These are phyloP conservation scores for Notothenia coriiceps DNA, from an alignment of 2,113 vertebrate genomes.

Conservation along the genomic window DNA sequence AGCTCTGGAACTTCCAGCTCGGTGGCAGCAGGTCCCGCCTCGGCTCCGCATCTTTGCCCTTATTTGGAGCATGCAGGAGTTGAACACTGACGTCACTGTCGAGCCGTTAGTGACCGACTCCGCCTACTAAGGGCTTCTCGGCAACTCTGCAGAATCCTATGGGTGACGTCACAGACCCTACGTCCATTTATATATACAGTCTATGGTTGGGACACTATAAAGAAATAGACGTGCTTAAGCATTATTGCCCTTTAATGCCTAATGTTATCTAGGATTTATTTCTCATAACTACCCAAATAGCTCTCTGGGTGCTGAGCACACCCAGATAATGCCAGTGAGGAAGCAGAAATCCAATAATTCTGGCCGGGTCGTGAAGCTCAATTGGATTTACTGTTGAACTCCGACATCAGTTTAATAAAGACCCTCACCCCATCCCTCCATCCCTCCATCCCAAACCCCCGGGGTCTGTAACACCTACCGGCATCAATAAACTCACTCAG, in stretches of 20 bases:
- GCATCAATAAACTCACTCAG: constrained; percentile 45
- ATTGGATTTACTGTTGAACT: constrained; percentile 78
- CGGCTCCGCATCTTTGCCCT: too few species aligned
- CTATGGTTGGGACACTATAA: constrained; percentile 23
- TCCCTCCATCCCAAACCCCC: constrained; percentile 18
- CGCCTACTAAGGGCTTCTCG: too few species aligned
- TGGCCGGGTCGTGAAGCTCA: constrained; percentile 55
- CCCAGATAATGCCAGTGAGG: constrained; percentile 67
- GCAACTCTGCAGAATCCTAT: too few species aligned
- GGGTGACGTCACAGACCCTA: too few species aligned
- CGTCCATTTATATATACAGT: too few species aligned
- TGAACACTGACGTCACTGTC: too few species aligned
- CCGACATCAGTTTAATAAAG: constrained; percentile 82
- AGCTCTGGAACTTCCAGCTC: too few species aligned
- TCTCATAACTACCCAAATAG: constrained; percentile 65
- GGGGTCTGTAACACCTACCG: constrained; percentile 39
- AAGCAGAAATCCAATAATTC: constrained; percentile 79
- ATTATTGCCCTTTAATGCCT: constrained; percentile 79
- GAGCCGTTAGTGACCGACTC: too few species aligned
- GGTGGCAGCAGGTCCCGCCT: too few species aligned
- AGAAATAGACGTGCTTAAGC: constrained; percentile 67
- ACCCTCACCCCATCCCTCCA: constrained; percentile 40
- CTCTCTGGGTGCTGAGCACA: constrained; percentile 67
- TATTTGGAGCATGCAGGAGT: too few species aligned
- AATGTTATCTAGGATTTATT: constrained; percentile 78